phyloP scores from a whole-genome alignment of 2,113 vertebrate species.

The Periophthalmus modestus region DNA sequence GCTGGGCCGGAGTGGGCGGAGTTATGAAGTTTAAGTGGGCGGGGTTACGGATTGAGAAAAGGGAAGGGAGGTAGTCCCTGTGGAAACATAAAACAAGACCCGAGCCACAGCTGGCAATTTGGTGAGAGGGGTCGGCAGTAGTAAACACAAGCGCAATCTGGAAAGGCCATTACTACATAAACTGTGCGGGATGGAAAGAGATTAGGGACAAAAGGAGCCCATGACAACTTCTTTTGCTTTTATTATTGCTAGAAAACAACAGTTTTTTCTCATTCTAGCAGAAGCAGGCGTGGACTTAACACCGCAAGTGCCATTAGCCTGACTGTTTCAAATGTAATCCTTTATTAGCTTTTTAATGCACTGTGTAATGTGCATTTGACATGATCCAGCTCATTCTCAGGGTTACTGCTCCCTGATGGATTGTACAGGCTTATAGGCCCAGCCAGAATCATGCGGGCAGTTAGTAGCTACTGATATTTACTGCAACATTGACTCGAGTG shows the following conservation, averaged over 20 bases:
- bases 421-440: constrained; percentile 7
- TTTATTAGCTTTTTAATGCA: constrained; percentile 15
- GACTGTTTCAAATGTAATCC: constrained; percentile 16
- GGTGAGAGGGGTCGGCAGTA: constrained; percentile 76
- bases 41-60: constrained; percentile 20
- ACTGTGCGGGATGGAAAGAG: constrained; percentile 63
- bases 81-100: constrained; percentile 73
- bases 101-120: constrained; percentile 79
- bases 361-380: constrained; percentile 27
- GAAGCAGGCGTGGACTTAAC: constrained; percentile 21
- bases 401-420: constrained; percentile 8
- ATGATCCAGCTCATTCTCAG: constrained; percentile 33
- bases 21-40: constrained; percentile 3
- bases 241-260: constrained; percentile 57
- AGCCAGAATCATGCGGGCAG: background rate
- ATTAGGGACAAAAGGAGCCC: constrained; percentile 41
- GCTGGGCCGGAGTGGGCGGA: constrained; percentile 19
- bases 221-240: constrained; percentile 74
- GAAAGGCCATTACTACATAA: constrained; percentile 76
- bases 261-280: constrained; percentile 38
- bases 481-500: constrained; percentile 7
- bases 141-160: constrained; percentile 77
- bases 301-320: constrained; percentile 24
- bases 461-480: constrained; percentile 8
- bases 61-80: constrained; percentile 35